These are phyloP conservation scores for Megalurothrips usitatus DNA, from an alignment of 2,888 invertebrate species.

Conservation along the genomic window DNA sequence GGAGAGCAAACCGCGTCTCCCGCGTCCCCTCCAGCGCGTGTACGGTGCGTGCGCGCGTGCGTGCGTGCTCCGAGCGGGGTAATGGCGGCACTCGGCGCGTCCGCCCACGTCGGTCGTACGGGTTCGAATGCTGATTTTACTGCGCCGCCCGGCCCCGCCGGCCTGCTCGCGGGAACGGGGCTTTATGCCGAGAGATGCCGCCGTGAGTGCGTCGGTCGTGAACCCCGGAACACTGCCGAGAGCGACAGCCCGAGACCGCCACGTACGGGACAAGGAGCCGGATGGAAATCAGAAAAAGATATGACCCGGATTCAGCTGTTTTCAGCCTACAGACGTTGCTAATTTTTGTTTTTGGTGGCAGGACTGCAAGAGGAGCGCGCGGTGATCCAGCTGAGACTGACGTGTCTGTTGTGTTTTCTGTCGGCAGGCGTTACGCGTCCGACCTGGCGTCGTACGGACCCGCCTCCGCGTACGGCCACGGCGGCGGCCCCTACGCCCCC, in stretches of 20 bases:
- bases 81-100: background rate
- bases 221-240: too few species aligned
- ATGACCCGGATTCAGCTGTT: too few species aligned
- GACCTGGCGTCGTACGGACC: background rate
- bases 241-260: too few species aligned
- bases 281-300: too few species aligned
- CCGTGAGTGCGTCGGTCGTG: too few species aligned
- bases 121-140: background rate
- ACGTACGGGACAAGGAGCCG: too few species aligned
- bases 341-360: too few species aligned
- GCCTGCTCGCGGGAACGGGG: background rate
- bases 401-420: background rate
- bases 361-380: too few species aligned
- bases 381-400: too few species aligned
- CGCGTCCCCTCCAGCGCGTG: background rate
- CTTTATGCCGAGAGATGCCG: too few species aligned
- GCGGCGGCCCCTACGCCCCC: conserved; percentile 19
- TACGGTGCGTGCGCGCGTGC: background rate
- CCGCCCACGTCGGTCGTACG: background rate
- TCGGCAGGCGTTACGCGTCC: background rate
- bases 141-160: background rate
- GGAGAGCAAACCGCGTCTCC: background rate
- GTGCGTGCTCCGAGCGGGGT: background rate
- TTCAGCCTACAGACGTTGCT: too few species aligned
- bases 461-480: conserved; percentile 26